Base-by-base conservation (phyloP, 2,797 vertebrate species). In the Malurus leucopterus region DNA sequence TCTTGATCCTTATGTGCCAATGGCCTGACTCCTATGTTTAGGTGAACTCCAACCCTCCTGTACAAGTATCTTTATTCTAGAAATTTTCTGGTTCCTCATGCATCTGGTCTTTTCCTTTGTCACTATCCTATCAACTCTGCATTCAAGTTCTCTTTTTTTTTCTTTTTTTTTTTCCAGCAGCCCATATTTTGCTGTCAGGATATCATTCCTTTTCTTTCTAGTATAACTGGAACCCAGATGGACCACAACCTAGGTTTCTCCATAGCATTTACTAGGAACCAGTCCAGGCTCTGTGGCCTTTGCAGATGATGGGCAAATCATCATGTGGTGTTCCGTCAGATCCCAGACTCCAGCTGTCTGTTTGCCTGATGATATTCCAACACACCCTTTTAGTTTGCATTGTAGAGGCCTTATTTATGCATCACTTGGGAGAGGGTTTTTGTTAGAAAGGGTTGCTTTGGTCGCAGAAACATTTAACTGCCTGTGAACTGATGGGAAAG, bases 321-420 rank as follows among this genome's bases (percentile, higher is more conserved):
- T 84, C 82, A 49, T 73, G 82, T 89, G 68, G 82, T 89, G 64
- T 70, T 86, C 74, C 79, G 84, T 90, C 85, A 85, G 64, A 84
- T 85, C 53, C 21, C 75, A 86, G 53, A 40, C 79, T 90, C 75
- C 64, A 89, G 68, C 82, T 87, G 86, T 75, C 88, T 86, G 49
- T 86, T 73, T 88, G 49, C 88, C 67, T 88, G 63, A 54, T 92
- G 77, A 44, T 93, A 69, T 41, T 89, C 67, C 55, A 92, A 44
- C 40, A 54, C 47, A 41, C 55, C n/a, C 61, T 32, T 88, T 43
- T 38, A 78, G 74, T 84, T 90, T 81, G 63, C 71, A 41, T 86
- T 75, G 27, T 67, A 88, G 81, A 41, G 24, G 72, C 59, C 38
- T 92, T 53, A 59, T 89, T 93, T 91, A 69, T 88, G 59, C 68